phyloP scores from a whole-genome alignment of 2,888 invertebrate genomes.

The Trichopria drosophilae region DNA sequence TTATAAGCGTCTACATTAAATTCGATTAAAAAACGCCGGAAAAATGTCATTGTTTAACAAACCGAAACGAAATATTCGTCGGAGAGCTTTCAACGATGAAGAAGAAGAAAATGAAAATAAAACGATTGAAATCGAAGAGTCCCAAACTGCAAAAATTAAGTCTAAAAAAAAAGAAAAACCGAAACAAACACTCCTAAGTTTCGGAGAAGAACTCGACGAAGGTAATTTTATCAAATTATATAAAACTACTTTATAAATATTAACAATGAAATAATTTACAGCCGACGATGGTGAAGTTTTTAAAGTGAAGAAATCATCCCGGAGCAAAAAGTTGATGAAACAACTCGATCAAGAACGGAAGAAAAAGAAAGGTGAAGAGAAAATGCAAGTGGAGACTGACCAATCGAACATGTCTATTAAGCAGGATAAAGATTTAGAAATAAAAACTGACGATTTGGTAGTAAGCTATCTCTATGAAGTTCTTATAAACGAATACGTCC shows the following conservation, averaged over 20 bases:
- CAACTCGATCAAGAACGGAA: constrained; percentile 78
- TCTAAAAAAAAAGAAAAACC: constrained; percentile 61
- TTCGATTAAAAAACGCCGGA: too few species aligned
- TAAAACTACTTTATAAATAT: constrained; percentile 1
- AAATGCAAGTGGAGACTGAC: constrained; percentile 56
- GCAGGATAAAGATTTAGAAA: constrained; percentile 68
- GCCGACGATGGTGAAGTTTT: constrained; percentile 87
- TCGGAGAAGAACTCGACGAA: constrained; percentile 66
- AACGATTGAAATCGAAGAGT: constrained; percentile 56
- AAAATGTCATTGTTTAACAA: constrained; percentile 83
- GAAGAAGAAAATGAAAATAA: constrained; percentile 70
- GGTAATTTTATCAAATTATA: too few species aligned
- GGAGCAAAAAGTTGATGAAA: constrained; percentile 86
- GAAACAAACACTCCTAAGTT: constrained; percentile 74
- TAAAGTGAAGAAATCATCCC: constrained; percentile 93
- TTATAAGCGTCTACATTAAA: too few species aligned
- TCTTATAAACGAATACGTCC: too few species aligned
- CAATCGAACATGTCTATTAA: constrained; percentile 55
- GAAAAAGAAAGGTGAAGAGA: constrained; percentile 63
- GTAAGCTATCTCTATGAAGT: constrained; percentile 61
- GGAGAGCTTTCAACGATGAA: constrained; percentile 71
- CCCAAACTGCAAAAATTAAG: constrained; percentile 58
- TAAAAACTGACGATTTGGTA: constrained; percentile 72
- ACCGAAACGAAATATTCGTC: constrained; percentile 81
- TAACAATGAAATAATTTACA: constrained; percentile 47